Conservation (phyloP, 2,888 invertebrate genomes). For the Thecocarcelia acutangulata region DNA sequence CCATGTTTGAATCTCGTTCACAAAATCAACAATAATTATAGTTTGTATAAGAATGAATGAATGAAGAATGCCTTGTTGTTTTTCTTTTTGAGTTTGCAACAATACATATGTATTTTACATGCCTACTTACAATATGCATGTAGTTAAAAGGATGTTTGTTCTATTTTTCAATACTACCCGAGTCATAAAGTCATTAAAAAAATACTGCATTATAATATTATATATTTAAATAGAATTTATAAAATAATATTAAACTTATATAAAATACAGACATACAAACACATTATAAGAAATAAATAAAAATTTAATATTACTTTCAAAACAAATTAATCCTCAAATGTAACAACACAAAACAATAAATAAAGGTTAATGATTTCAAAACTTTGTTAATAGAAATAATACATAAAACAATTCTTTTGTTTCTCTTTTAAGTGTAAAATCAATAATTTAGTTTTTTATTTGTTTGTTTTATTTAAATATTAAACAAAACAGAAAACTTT, state of each 20-base stretch:
- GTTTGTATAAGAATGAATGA: too few species aligned
- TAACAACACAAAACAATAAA: constrained; percentile 42
- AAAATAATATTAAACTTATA: constrained; percentile 32
- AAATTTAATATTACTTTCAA: constrained; percentile 32
- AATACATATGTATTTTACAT: too few species aligned
- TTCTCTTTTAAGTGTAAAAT: not conserved
- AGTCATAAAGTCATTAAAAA: too few species aligned
- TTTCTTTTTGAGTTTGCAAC: too few species aligned
- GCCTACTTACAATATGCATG: too few species aligned
- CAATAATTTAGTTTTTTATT: constrained; percentile 22
- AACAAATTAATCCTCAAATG: constrained; percentile 61
- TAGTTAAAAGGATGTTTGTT: too few species aligned
- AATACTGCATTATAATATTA: constrained; percentile 31
- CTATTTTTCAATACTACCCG: too few species aligned
- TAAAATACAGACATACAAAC: constrained; percentile 1
- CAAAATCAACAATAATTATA: constrained; percentile 79
- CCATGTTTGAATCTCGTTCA: constrained; percentile 90
- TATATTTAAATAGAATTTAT: constrained; percentile 58
- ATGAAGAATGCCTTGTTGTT: too few species aligned
- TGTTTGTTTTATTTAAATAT: constrained; percentile 5
- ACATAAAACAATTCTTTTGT: constrained; percentile 35
- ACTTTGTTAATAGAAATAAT: constrained; percentile 34
- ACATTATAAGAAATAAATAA: constrained; percentile 6
- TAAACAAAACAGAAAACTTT: constrained; percentile 11
- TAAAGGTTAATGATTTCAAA: constrained; percentile 35